Base-by-base conservation (phyloP, 2,888 invertebrate genomes). In the Eupithecia dodoneata region DNA sequence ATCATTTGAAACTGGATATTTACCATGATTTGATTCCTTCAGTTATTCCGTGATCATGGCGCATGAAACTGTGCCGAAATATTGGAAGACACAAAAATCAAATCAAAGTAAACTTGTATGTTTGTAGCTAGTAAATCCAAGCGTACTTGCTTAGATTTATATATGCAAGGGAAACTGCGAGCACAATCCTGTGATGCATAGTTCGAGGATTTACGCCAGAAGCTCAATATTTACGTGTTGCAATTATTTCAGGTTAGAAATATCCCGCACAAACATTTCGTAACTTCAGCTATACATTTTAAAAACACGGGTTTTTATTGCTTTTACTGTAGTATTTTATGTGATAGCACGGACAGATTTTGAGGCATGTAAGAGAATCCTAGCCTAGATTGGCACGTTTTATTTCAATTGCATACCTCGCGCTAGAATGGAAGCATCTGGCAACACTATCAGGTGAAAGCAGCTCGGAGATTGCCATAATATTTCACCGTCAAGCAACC, bases 391-490 rank as follows among this genome's bases (percentile, higher is more conserved):
- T 66, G 42, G 66, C 66, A 42, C 66, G 15, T 66, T 18, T 71
- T 30, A 41, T 73, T 65, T 66, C 67, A 67, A 75, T 72, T 59
- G 55, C 42, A 65, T 72, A 72, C 30, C 69, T 74, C 63, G 42
- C 42, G 41, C 45, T 70, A 52, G 52, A 67, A 72, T 59, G 30
- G 52, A 72, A 78, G 76, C 81, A 82, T 76, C 78, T 82, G 81
- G 82, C 79, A 81, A 81, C 80, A 77, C 80, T 76, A 73, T 75
- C 84, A 85, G 84, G 84, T 89, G 89, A 86, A 89, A 88, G 88
- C 87, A 88, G 89, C 87, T 89, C 89, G 87, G 89, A 92, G 92
- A 93, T 93, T 92, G 90, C 91, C 90, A 84, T 92, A 91, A 93
- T 93, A 92, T 93, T 93, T 93, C 91, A 92, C 85, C 90, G 91